Evolutionary conservation across 2,888 invertebrate species (phyloP).

Genomic region (Cephus pulcher): DNA sequence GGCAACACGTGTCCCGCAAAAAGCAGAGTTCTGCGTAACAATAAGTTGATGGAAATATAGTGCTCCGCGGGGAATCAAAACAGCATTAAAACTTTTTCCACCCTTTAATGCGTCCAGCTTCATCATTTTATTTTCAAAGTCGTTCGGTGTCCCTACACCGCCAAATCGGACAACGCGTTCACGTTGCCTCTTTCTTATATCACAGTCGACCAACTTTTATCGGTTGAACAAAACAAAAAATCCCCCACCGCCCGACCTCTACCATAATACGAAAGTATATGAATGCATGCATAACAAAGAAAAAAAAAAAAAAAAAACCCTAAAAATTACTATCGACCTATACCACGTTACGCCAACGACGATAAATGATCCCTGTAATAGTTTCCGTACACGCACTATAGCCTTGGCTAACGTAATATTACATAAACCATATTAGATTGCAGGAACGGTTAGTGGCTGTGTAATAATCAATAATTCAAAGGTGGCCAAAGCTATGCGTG

Average conservation of each 20-base stretch:
- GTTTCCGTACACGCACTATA: not conserved
- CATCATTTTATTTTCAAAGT: slow-evolving; percentile 34
- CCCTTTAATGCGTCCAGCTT: slow-evolving; percentile 46
- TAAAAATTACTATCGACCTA: not conserved
- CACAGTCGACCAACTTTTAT: not conserved
- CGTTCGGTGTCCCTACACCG: slow-evolving; percentile 13
- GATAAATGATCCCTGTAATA: not conserved
- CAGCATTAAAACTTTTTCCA: slow-evolving; percentile 57
- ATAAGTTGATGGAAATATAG: slow-evolving; percentile 60
- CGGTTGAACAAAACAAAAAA: not conserved
- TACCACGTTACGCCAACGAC: not conserved
- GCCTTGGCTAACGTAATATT: not conserved
- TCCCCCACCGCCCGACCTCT: not conserved
- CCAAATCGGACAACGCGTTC: not conserved
- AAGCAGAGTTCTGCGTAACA: slow-evolving; percentile 51
- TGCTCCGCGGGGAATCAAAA: slow-evolving; percentile 43
- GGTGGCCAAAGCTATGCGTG: slow-evolving; percentile 4
- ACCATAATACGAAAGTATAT: not conserved
- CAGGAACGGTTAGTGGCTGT: not conserved
- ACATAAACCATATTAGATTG: not conserved
- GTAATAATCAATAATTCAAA: slow-evolving; percentile 1
- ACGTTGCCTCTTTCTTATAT: slow-evolving; percentile 10
- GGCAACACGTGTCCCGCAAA: slow-evolving; percentile 61
- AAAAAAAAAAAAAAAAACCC: not conserved
- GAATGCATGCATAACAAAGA: not conserved